Percentiles rank a stretch among this genome's conserved stretches.
These are phyloP conservation scores for Pyrochroa serraticornis DNA, from an alignment of 2,888 invertebrate genomes.

Conservation along the genomic window DNA sequence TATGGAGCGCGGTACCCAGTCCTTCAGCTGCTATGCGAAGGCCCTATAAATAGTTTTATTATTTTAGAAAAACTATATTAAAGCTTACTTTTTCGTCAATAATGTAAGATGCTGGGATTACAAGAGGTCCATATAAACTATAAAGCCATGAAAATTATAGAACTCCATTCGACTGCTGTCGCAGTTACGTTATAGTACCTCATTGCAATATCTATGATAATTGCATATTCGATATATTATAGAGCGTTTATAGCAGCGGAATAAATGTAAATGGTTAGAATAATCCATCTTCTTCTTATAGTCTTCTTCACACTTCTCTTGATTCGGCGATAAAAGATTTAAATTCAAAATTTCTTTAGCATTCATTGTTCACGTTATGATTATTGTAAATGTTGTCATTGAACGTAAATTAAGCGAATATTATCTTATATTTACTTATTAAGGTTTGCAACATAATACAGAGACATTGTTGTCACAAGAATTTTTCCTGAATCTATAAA, in stretches of 20 bases:
- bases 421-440: no score
- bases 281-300: conserved; percentile 80
- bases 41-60: conserved; percentile 60
- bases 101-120: conserved; percentile 94
- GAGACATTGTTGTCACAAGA: no score
- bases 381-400: no score
- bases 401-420: no score
- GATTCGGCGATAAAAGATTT: neutral
- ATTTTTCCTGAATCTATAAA: no score
- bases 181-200: conserved; percentile 75
- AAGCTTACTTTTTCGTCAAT: conserved; percentile 83
- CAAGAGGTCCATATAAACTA: conserved; percentile 93
- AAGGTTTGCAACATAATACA: no score
- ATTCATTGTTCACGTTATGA: no score
- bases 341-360: no score
- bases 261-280: conserved; percentile 81
- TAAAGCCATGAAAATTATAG: conserved; percentile 94
- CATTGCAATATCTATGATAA: conserved; percentile 82
- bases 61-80: conserved; percentile 9
- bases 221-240: conserved; percentile 96
- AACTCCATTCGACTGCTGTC: conserved; percentile 89
- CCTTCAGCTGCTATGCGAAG: conserved; percentile 81
- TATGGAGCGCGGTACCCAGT: conserved; percentile 81
- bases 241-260: conserved; percentile 88
- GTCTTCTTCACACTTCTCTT: conserved; percentile 38